These are phyloP conservation scores for Parapristionchus giblindavisi DNA, from an alignment of 2,888 invertebrate species.

Conservation along the genomic window DNA sequence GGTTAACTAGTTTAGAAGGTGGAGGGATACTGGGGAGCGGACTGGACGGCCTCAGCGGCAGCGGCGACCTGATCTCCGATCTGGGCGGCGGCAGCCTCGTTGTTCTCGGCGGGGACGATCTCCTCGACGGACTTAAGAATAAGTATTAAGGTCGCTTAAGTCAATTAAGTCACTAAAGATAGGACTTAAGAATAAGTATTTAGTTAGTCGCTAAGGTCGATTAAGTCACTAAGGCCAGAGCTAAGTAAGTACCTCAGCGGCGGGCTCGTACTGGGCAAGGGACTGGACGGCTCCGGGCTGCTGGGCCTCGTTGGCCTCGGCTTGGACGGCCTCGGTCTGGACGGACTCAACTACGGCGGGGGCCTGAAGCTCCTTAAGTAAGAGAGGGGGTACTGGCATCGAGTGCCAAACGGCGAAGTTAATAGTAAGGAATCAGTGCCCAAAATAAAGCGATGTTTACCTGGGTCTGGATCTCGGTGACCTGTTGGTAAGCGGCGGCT, in stretches of 20 bases:
- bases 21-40: slow-evolving; percentile 37
- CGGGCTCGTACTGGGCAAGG: slow-evolving; percentile 28
- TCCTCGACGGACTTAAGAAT: slow-evolving; percentile 16
- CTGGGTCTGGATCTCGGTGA: slow-evolving; percentile 2
- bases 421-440: too few relatives aligned
- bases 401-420: too few relatives aligned
- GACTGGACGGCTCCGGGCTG: slow-evolving; percentile 3
- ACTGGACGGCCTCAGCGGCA: slow-evolving; percentile 33
- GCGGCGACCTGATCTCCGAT: slow-evolving; percentile 29
- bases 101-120: slow-evolving; percentile 21
- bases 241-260: background rate
- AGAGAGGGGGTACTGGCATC: too few relatives aligned
- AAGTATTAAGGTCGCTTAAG: background rate
- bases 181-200: background rate
- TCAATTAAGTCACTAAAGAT: too few relatives aligned
- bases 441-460: too few relatives aligned
- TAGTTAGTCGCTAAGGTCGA: background rate
- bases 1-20: slow-evolving; percentile 2
- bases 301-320: slow-evolving; percentile 29
- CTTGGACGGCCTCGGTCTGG: slow-evolving; percentile 28
- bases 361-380: too few relatives aligned
- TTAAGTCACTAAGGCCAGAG: too few relatives aligned
- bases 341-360: background rate
- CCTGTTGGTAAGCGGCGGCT: slow-evolving; percentile 2
- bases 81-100: slow-evolving; percentile 2